A percentile compares a stretch with the other conserved stretches of the same genome.
phyloP scores from a whole-genome alignment of 2,113 vertebrate species.

The Megaceryle maxima region DNA sequence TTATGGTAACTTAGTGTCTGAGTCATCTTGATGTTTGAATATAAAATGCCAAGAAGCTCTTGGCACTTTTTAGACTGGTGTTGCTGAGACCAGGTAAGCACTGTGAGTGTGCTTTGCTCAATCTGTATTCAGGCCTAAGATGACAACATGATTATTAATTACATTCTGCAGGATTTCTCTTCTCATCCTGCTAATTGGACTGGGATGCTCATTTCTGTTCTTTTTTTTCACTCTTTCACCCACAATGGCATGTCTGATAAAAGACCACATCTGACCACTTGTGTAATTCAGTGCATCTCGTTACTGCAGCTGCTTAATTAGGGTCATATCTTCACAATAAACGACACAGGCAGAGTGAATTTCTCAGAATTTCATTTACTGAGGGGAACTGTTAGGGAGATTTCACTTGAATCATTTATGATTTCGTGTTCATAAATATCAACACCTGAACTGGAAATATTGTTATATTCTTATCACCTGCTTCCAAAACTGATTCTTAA shows the following conservation, averaged over 20 bases:
- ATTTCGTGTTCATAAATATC: not conserved
- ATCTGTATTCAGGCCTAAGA: not conserved
- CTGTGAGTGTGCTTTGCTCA: not conserved
- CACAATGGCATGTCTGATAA: not conserved
- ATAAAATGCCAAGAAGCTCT: not conserved
- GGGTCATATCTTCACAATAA: not conserved
- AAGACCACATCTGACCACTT: not conserved
- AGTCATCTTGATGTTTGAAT: not conserved
- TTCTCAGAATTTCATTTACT: not conserved
- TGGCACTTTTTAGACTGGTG: not conserved
- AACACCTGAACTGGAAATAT: not conserved
- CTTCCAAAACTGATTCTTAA: not conserved
- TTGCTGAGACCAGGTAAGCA: not conserved
- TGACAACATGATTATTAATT: slow-evolving; percentile 13
- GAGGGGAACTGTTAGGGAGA: not conserved
- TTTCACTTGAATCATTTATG: not conserved
- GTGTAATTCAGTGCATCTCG: not conserved
- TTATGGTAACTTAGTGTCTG: not conserved
- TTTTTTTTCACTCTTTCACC: not conserved
- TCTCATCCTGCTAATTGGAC: slow-evolving; percentile 25
- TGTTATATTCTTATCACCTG: not conserved
- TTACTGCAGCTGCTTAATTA: slow-evolving; percentile 4
- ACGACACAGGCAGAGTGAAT: not conserved
- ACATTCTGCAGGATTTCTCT: slow-evolving; percentile 13
- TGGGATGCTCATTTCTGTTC: not conserved